A percentile compares a stretch with the other conserved stretches of the same genome.
Evolutionary conservation across 2,797 vertebrate genomes (phyloP).

Genomic region (Phyllotis vaccarum): DNA sequence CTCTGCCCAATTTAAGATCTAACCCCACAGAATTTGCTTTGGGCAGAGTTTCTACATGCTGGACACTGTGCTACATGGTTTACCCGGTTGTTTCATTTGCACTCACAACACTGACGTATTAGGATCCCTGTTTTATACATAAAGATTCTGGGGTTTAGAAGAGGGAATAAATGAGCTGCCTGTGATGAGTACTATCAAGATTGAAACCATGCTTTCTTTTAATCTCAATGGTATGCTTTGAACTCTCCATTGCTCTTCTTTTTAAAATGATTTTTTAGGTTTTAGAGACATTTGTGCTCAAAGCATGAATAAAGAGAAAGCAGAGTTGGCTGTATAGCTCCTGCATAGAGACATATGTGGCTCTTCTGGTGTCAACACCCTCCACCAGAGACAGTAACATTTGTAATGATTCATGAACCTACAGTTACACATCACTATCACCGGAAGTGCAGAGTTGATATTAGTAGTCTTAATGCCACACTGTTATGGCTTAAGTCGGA

Average conservation of each 20-base stretch:
- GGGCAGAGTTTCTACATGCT: background rate
- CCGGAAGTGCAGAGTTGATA: background rate
- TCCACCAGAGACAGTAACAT: background rate
- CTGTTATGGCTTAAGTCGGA: background rate
- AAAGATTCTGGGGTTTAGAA: background rate
- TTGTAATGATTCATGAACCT: background rate
- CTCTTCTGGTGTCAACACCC: no score
- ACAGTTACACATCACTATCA: background rate
- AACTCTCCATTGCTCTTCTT: background rate
- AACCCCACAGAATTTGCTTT: background rate
- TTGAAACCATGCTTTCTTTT: background rate
- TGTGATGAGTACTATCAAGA: background rate
- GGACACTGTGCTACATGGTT: background rate
- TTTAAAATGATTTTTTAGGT: background rate
- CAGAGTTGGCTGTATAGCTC: background rate
- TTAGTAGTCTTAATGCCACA: background rate
- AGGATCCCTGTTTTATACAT: background rate
- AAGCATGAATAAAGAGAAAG: background rate
- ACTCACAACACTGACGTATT: background rate
- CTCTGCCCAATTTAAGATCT: background rate
- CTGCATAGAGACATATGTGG: background rate
- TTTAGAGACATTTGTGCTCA: background rate
- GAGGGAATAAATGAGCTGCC: background rate
- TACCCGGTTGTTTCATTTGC: background rate
- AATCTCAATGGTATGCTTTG: background rate